Percentiles rank a stretch among this genome's conserved stretches.
Conservation (phyloP, 2,797 vertebrate species). For the Lutjanus argentimaculatus region DNA sequence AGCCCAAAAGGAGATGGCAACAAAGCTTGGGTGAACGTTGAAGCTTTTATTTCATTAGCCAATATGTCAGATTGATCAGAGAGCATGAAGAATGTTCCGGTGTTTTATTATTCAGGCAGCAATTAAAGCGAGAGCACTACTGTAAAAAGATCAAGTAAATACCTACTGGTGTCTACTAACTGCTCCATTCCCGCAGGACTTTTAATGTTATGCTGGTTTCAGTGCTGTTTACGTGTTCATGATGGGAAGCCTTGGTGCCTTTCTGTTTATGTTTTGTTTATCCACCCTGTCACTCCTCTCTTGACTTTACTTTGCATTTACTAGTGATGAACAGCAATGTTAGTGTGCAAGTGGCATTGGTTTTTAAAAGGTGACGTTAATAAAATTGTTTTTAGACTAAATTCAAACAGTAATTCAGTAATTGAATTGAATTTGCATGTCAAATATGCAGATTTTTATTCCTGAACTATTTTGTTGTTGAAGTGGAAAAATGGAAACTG, state of each 20-base stretch:
- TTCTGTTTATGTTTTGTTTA: slow-evolving; percentile 43
- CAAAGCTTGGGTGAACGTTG: slow-evolving; percentile 63
- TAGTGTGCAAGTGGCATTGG: neutral
- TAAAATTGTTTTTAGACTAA: slow-evolving; percentile 20
- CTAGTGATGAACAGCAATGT: slow-evolving; percentile 16
- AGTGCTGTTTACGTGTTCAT: slow-evolving; percentile 56
- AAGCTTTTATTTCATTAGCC: slow-evolving; percentile 83
- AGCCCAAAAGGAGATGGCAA: slow-evolving; percentile 68
- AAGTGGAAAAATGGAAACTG: slow-evolving; percentile 20
- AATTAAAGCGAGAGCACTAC: slow-evolving; percentile 71
- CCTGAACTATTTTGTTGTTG: slow-evolving; percentile 44
- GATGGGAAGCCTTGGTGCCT: slow-evolving; percentile 27
- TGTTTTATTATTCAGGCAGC: slow-evolving; percentile 75
- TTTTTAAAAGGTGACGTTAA: slow-evolving; percentile 29
- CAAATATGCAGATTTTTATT: slow-evolving; percentile 46
- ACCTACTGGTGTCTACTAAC: slow-evolving; percentile 63
- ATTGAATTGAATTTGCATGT: slow-evolving; percentile 46
- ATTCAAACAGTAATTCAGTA: slow-evolving; percentile 15
- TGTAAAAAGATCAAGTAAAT: slow-evolving; percentile 72
- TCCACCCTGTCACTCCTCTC: slow-evolving; percentile 34
- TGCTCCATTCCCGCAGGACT: slow-evolving; percentile 47
- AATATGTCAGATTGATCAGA: slow-evolving; percentile 75
- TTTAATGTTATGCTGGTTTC: slow-evolving; percentile 55
- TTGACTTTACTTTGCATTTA: slow-evolving; percentile 37
- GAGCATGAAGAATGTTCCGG: slow-evolving; percentile 56